Evolutionary conservation across 2,797 vertebrate genomes (phyloP).

Genomic region (Australoheros facetus): DNA sequence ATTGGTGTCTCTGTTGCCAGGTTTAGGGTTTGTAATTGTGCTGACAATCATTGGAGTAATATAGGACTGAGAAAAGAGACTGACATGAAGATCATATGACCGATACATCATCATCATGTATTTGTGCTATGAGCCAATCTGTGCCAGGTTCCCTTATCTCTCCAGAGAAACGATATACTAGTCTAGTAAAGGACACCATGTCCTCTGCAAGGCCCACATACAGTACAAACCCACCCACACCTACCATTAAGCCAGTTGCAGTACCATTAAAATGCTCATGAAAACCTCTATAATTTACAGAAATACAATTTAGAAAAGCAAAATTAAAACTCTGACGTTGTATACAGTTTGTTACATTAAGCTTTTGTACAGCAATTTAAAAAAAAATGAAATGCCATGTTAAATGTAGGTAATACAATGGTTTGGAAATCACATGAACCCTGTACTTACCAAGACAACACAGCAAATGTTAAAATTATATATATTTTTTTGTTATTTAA

Average conservation of each 20-base stretch:
- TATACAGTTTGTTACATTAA: too few species aligned
- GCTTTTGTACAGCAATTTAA: too few species aligned
- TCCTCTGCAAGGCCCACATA: conserved; percentile 39
- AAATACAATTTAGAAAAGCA: neutral
- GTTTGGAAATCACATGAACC: neutral
- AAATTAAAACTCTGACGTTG: neutral
- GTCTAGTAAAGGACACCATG: conserved; percentile 62
- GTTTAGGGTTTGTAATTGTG: conserved; percentile 10
- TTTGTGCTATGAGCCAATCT: conserved; percentile 60
- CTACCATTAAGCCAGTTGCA: neutral
- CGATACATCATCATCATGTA: conserved; percentile 7
- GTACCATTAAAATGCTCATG: neutral
- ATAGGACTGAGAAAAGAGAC: conserved; percentile 17
- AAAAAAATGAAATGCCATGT: too few species aligned
- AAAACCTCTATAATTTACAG: conserved; percentile 2
- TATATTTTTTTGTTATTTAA: too few species aligned
- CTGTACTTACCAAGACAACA: too few species aligned
- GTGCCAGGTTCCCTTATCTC: conserved; percentile 27
- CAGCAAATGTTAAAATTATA: neutral
- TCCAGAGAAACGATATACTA: conserved; percentile 48
- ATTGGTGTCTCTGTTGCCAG: conserved; percentile 12
- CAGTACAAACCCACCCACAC: conserved; percentile 13
- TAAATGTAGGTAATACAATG: too few species aligned
- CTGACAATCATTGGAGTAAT: conserved; percentile 32
- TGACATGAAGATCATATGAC: conserved; percentile 10